Base-by-base conservation (phyloP, 2,797 vertebrate species). In the Anguilla anguilla region DNA sequence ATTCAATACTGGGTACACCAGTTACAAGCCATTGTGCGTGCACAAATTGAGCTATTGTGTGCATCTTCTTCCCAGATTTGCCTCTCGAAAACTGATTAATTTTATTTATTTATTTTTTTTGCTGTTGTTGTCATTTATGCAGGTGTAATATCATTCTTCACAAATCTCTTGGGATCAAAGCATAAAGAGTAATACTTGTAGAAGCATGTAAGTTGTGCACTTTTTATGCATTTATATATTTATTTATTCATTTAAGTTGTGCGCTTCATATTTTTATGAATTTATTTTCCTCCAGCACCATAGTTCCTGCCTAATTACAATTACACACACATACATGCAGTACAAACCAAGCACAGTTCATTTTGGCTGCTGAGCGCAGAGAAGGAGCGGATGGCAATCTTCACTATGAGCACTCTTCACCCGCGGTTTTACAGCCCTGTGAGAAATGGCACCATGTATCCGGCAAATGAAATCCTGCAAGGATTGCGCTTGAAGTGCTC, bases 401-500 rank as follows among this genome's bases (percentile, higher is more conserved):
- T 74, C 83, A 3, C 85, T 51, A 15, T 19, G 15, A 69, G 64
- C 85, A 72, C 85, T 64, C 43, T 51, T 15, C 61, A 25, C 84
- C n/a, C 6, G 17, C 59, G 67, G 31, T 79, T 25, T 72, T 28
- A 49, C 49, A 53, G 64, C 59, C 7, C 53, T 31, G 85, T 74
- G 85, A 86, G 59, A 86, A 64, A 86, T 55, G 84, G 11, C 31
- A 72, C 51, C 25, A 7, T 67, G 51, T 15, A 49, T 86, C n/a
- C 49, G 49, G 11, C 25, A 74, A 74, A 74, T 74, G 6, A 31
- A 86, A 74, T 31, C 67, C 67, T 74, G 67, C 25, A 46, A 86
- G 85, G 15, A 74, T 43, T 35, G 11, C 31, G 25, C 28, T 6
- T 59, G 84, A 85, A 51, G 59, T 4, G 53, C 55, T 31, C 28